Percentiles rank a stretch among this genome's conserved stretches.
These are phyloP conservation scores for Pangasianodon gigas DNA, from an alignment of 2,113 vertebrate species.

Conservation along the genomic window DNA sequence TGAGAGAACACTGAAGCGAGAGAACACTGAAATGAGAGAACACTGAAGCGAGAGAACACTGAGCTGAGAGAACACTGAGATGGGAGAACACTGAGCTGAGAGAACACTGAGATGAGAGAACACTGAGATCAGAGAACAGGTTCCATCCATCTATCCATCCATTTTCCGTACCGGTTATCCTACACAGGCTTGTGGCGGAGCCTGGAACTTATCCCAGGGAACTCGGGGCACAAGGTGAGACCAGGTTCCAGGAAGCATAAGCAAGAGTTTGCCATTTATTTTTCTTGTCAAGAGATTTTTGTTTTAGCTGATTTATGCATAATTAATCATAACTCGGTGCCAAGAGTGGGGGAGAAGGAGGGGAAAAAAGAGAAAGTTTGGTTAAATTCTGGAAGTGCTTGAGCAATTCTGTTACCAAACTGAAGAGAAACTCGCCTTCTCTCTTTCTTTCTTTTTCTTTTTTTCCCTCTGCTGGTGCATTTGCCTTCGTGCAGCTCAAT, in stretches of 20 bases:
- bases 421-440: background rate
- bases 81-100: background rate
- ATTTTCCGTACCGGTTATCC: too few species aligned
- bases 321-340: background rate
- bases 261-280: background rate
- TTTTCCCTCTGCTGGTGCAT: background rate
- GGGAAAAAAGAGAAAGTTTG: background rate
- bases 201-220: too few species aligned
- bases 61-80: background rate
- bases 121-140: background rate
- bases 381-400: conserved; percentile 1
- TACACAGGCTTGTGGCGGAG: too few species aligned
- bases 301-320: background rate
- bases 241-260: background rate
- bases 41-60: background rate
- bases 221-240: too few species aligned
- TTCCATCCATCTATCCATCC: too few species aligned
- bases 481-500: background rate
- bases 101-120: background rate
- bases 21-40: background rate
- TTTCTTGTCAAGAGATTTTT: background rate
- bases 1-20: background rate
- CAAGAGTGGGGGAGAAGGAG: background rate
- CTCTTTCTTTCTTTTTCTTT: background rate
- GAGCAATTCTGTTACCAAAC: conserved; percentile 38